Percentiles rank a stretch among this genome's conserved stretches.
Evolutionary conservation across 2,113 vertebrate genomes (phyloP).

Genomic region (Neolamprologus kungweensis): DNA sequence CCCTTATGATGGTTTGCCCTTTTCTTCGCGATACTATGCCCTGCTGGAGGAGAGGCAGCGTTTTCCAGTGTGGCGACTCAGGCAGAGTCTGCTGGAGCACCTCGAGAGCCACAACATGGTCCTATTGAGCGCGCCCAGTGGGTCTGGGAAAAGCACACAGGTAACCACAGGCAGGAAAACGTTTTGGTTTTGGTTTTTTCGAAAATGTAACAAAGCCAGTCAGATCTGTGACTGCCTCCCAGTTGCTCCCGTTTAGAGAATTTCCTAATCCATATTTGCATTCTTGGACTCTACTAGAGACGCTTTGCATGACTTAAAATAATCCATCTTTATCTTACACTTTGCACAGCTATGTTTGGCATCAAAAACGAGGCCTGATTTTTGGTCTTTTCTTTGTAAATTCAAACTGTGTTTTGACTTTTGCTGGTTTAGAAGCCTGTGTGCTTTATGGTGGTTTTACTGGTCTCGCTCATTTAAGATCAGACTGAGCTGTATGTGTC

Average conservation of each 20-base stretch:
- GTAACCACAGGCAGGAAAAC: conserved; percentile 42
- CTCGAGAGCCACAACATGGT: conserved; percentile 80
- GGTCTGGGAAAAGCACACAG: conserved; percentile 92
- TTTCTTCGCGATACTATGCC: conserved; percentile 87
- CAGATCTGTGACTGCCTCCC: not conserved
- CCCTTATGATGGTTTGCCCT: conserved; percentile 91
- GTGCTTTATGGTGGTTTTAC: not conserved
- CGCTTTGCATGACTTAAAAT: not conserved
- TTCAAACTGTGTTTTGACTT: not conserved
- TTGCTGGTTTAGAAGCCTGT: not conserved
- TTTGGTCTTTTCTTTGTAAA: not conserved
- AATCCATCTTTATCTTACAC: not conserved
- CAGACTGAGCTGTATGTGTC: not conserved
- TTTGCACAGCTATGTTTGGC: not conserved
- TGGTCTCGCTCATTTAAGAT: not conserved
- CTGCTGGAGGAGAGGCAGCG: conserved; percentile 76
- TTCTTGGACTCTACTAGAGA: not conserved
- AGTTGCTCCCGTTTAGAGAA: not conserved
- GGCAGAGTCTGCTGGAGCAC: conserved; percentile 79
- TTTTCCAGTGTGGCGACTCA: conserved; percentile 80
- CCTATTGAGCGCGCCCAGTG: conserved; percentile 78
- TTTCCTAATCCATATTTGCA: not conserved
- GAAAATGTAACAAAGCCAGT: not conserved
- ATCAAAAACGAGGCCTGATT: not conserved
- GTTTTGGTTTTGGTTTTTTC: not conserved